Base-by-base conservation (phyloP, 1,140 invertebrate genomes). In the Bombus balteatus region DNA sequence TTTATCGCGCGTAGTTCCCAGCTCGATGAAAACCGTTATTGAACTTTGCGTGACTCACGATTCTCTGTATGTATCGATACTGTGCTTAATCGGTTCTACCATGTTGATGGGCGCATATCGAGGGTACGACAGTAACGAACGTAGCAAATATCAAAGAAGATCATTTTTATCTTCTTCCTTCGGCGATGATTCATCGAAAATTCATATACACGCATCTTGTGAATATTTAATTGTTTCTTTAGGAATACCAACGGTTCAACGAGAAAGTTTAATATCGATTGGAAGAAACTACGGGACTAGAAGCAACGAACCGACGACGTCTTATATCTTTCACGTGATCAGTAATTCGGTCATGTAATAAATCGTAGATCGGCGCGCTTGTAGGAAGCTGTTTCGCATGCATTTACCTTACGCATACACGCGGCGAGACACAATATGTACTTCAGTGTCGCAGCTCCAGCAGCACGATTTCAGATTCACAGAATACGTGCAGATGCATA, bases 341-440 rank as follows among this genome's bases (percentile, higher is more conserved):
- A 8, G n/a, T 53, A 9, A 41, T 78, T 72, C 53, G 75, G 78
- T 83, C 79, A 37, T 66, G 87, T 83, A 88, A 83, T 88, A 87
- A 87, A 88, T 83, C 74, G 66, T 71, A 72, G 53, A 86, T 87
- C 78, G 78, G 41, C 9, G 34, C 76, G 79, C 53, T 43, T 66
- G n/a, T 28, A 41, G 15, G 37, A 47, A 10, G 43, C 83, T 53
- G 71, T 71, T 57, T 53, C 47, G 83, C 62, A 62, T 66, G 75
- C 41, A 41, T 66, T 66, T 25, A 77, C 59, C 57, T n/a, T n/a
- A 80, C 81, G 81, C 65, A 34, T 79, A 72, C 65, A 88, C 73
- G 81, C 75, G 18, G 0, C 66, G 32, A 4, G 34, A 10, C 34
- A 68, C 66, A 68, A 68, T 68, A 85, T 77, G 76, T 65, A 76